A percentile compares a stretch with the other conserved stretches of the same genome.
These are phyloP conservation scores for Eulacestoma nigropectus DNA, from an alignment of 2,113 vertebrate genomes.

Conservation along the genomic window DNA sequence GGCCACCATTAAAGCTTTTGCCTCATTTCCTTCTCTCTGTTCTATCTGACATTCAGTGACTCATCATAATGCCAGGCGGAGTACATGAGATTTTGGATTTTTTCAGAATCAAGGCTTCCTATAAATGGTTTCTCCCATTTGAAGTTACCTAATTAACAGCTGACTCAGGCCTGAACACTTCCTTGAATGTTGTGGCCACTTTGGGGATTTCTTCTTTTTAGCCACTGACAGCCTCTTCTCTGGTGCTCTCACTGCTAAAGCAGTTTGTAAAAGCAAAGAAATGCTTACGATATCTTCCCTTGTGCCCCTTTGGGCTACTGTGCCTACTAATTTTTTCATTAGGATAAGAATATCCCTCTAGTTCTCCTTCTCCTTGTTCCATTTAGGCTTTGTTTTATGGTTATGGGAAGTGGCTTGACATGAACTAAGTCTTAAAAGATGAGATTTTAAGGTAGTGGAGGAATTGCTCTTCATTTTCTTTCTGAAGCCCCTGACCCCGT, in stretches of 20 bases:
- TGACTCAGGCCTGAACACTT: conserved; percentile 16
- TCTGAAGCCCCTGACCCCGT: neutral
- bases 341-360: neutral
- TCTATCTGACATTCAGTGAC: neutral
- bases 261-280: neutral
- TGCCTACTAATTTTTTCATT: conserved; percentile 28
- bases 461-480: neutral
- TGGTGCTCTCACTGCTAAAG: neutral
- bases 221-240: neutral
- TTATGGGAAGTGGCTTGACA: neutral
- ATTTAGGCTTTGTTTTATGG: neutral
- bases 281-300: neutral
- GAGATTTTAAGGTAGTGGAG: neutral
- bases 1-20: neutral
- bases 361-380: neutral
- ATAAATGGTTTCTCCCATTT: neutral
- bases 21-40: neutral
- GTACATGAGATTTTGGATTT: neutral
- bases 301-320: neutral
- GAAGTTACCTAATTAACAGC: neutral
- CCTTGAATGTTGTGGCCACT: neutral
- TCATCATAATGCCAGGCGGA: neutral
- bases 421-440: neutral
- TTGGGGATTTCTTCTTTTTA: conserved; percentile 1
- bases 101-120: neutral